These are phyloP conservation scores for Emys orbicularis DNA, from an alignment of 2,797 vertebrate species.

Conservation along the genomic window DNA sequence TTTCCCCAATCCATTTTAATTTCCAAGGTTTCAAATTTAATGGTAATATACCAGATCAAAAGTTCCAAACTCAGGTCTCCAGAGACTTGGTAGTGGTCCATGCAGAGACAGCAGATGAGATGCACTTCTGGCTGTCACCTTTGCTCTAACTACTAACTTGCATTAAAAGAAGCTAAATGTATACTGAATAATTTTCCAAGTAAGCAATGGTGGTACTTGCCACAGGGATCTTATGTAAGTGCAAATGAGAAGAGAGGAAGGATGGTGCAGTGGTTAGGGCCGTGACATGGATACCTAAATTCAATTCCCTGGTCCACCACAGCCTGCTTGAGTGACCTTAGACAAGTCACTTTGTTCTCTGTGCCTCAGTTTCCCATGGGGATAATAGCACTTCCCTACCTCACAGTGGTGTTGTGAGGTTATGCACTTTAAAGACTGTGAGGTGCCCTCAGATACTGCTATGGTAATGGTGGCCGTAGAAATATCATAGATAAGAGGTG, in stretches of 20 bases:
- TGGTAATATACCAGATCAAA: not conserved
- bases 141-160: not conserved
- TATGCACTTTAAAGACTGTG: not conserved
- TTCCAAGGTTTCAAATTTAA: not conserved
- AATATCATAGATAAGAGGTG: not conserved
- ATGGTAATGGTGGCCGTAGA: not conserved
- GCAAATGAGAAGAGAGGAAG: not conserved
- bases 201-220: not conserved
- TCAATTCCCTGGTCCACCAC: rapidly evolving
- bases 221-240: not conserved
- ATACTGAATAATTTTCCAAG: not conserved
- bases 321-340: not conserved
- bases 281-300: not conserved
- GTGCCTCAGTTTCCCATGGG: not conserved
- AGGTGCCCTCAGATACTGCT: not conserved
- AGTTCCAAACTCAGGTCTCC: not conserved
- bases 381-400: not conserved
- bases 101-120: not conserved
- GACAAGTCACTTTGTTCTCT: not conserved
- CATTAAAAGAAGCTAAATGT: not conserved
- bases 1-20: not conserved
- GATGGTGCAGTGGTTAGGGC: not conserved
- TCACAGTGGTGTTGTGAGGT: rapidly evolving
- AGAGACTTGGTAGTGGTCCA: not conserved
- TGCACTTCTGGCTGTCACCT: not conserved